Base-by-base conservation (phyloP, 1,140 invertebrate genomes). In the Parapsyche elsis region DNA sequence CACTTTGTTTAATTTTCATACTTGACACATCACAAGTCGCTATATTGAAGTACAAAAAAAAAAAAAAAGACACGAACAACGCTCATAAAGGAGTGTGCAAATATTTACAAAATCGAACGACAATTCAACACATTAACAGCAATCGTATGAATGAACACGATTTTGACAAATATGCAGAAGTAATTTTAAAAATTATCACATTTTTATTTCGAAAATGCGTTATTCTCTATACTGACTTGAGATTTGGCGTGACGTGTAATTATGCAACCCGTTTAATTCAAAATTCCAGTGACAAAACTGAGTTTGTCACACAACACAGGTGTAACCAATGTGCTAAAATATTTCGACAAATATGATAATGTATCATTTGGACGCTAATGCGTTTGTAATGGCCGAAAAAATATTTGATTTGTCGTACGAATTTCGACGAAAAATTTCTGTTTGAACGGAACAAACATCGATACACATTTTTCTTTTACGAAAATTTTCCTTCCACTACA, bases 301-400 rank as follows among this genome's bases (percentile, higher is more conserved):
- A 61, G 19, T 24, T 61, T 19, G 21, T 61, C 21, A 61, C 59
- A 21, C n/a, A 61, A 67, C 21, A 26, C 64, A 67, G 64, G 64
- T 67, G 64, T 67, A 23, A 26, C 21, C 12, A 16, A 67, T 9
- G 64, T 67, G 64, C 23, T 67, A 67, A 67, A 67, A 67, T 67
- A 67, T 67, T 26, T 30, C 9, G 7, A 67, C 64, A 67, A 67
- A 67, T 67, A 26, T 5, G 64, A 67, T 67, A 67, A 67, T 67
- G 64, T 67, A 67, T 26, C 24, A 67, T 67, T 67, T 67, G 21
- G 64, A 14, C 24, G 64, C 26, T 67, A 67, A 67, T 67, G 64
- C 2, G 24, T 30, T 67, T 23, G 24, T 61, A 61, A 61, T 21
- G 21, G 57, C 7, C 16, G 57, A 61, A 61, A 61, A 16, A 61